Base-by-base conservation (phyloP, 2,888 invertebrate species). In the Sphaeridia pumilis region DNA sequence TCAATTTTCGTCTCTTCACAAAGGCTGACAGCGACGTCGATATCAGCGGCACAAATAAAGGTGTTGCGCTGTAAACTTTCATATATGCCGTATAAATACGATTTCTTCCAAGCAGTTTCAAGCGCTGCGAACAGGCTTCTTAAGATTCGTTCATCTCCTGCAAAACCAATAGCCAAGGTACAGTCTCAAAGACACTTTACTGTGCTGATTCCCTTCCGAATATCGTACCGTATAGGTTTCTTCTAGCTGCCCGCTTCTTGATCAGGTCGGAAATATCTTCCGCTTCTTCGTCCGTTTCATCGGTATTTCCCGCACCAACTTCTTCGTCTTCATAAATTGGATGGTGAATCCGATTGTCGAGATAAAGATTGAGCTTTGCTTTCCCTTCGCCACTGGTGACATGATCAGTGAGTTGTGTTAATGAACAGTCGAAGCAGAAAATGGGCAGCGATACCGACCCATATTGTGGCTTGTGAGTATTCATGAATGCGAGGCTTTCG, bases 381-480 rank as follows among this genome's bases (percentile, higher is more conserved):
- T 67, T 60, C 38, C 38, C 35, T 12, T 36, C 43, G 27, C 20
- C 7, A 43, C 26, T 34, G n/a, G 4, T 31, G 4, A 21, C 4
- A 1, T 75, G 72, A 58, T 77, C 75, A n/a, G 78, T 77, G 31
- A 82, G 67, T 54, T 75, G 70, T 24, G 75, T 72, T 43, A 79
- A 68, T 2, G 79, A 77, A 67, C 82, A 82, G 67, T 81, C 80
- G 65, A 81, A 83, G n/a, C 81, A 75, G 65, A 80, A 83, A 51
- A 83, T 69, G 0, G 82, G 82, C 36, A 78, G 67, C 21, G 73
- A 69, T 26, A 74, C 59, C 4, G 69, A 66, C 4, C 68, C 68
- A 56, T 65, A 67, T 46, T 69, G 68, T 17, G 66, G 59, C 5
- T 47, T 31, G 31, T 54, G 56, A 41, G 57, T 49, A 21, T 48